A percentile compares a stretch with the other conserved stretches of the same genome.
phyloP scores from a whole-genome alignment of 1,140 invertebrate species.

The Bursaphelenchus mucronatus region DNA sequence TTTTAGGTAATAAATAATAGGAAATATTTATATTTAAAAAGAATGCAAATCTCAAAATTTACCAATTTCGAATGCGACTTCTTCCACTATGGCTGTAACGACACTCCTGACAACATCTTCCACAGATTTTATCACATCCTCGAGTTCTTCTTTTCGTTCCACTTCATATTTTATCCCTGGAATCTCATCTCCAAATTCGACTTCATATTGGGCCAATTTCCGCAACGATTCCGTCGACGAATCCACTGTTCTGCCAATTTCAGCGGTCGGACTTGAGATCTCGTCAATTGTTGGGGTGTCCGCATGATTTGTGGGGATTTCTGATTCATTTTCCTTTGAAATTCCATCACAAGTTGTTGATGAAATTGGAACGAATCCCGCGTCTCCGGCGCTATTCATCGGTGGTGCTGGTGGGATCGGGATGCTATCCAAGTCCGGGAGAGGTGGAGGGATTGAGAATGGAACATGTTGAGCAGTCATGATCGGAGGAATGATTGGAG shows the following conservation, averaged over 20 bases:
- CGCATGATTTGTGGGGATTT: constrained; percentile 2
- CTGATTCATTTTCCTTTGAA: neutral
- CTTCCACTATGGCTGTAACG: neutral
- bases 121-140: neutral
- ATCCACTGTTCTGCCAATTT: constrained; percentile 2
- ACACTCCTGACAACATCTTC: constrained; percentile 14
- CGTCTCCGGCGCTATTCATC: neutral
- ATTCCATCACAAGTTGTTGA: neutral
- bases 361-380: neutral
- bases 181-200: neutral
- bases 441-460: neutral
- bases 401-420: constrained; percentile 6
- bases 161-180: neutral
- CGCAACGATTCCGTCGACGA: neutral
- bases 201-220: neutral
- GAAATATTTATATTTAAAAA: neutral
- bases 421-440: neutral
- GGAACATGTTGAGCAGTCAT: neutral
- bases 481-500: neutral
- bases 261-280: neutral
- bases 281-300: neutral
- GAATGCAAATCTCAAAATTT: neutral
- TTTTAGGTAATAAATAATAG: no score
- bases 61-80: neutral
- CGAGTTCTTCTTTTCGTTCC: neutral